Evolutionary conservation across 2,797 vertebrate species (phyloP).

Genomic region (Argyrosomus regius): DNA sequence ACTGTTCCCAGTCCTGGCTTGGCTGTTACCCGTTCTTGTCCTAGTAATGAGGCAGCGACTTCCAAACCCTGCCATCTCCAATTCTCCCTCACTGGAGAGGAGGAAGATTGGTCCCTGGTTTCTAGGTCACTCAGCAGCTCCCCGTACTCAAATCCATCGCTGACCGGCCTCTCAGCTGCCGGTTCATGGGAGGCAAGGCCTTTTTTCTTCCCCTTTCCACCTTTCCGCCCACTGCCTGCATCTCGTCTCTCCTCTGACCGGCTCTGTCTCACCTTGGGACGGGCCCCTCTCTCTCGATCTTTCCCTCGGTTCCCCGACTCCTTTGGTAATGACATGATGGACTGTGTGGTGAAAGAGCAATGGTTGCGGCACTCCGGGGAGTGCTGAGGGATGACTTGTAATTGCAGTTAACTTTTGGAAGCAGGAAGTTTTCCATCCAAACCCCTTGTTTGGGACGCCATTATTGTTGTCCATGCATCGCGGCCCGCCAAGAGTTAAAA

Average conservation of each 20-base stretch:
- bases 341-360: constrained; percentile 41
- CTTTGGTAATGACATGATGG: constrained; percentile 82
- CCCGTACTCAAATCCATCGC: constrained; percentile 87
- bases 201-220: constrained; percentile 84
- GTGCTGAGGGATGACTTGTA: constrained; percentile 32
- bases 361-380: constrained; percentile 28
- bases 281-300: constrained; percentile 85
- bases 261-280: constrained; percentile 89
- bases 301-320: constrained; percentile 84
- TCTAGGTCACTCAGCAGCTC: constrained; percentile 81
- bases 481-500: constrained; percentile 6
- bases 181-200: constrained; percentile 68
- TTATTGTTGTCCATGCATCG: constrained; percentile 24
- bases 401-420: constrained; percentile 38
- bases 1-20: constrained; percentile 52
- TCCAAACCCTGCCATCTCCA: constrained; percentile 78
- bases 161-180: constrained; percentile 81
- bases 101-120: constrained; percentile 70
- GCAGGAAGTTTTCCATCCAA: constrained; percentile 45
- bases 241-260: constrained; percentile 87
- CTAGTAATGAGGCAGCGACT: constrained; percentile 57
- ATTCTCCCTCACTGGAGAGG: constrained; percentile 73
- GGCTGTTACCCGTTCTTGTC: constrained; percentile 63
- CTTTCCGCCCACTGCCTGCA: constrained; percentile 73
- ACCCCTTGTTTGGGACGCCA: constrained; percentile 24